A percentile compares a stretch with the other conserved stretches of the same genome.
Conservation (phyloP, 2,888 invertebrate genomes). For the Lasioglossum malachurum region DNA sequence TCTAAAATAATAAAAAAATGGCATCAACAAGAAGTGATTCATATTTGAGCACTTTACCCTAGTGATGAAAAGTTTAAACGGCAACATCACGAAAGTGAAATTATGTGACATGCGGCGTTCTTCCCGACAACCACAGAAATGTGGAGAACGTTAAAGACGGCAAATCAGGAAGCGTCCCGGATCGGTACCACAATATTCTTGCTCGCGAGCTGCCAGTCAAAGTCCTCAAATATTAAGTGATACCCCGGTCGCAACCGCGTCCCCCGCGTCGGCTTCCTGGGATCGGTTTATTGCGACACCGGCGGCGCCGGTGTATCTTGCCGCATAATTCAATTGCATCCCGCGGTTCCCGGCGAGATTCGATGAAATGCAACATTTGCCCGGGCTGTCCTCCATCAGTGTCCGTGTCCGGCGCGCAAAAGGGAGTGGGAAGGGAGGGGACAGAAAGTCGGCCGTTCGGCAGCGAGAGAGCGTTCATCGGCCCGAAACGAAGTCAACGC, state of each 20-base stretch:
- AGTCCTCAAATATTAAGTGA: conserved; percentile 17
- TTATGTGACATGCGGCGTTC: too few species aligned
- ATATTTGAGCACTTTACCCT: too few species aligned
- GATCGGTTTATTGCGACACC: conserved; percentile 25
- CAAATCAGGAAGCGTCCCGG: too few species aligned
- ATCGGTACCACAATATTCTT: too few species aligned
- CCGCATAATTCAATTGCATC: conserved; percentile 46
- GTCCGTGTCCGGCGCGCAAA: background rate
- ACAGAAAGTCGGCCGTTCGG: conserved; percentile 53
- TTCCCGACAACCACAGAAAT: too few species aligned
- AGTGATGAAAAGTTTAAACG: too few species aligned
- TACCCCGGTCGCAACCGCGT: background rate
- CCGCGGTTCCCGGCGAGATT: conserved; percentile 26
- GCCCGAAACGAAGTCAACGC: conserved; percentile 69
- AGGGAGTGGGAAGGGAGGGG: background rate
- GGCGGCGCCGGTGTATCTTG: conserved; percentile 23
- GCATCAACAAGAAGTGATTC: too few species aligned
- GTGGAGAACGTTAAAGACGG: too few species aligned
- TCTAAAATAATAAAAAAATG: too few species aligned
- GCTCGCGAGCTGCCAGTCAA: background rate
- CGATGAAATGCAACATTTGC: conserved; percentile 51
- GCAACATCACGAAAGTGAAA: too few species aligned
- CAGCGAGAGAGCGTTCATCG: conserved; percentile 63
- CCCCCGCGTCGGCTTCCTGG: background rate
- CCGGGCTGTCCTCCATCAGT: background rate